Evolutionary conservation across 2,797 vertebrate genomes (phyloP).

Genomic region (Scarus forsteni): DNA sequence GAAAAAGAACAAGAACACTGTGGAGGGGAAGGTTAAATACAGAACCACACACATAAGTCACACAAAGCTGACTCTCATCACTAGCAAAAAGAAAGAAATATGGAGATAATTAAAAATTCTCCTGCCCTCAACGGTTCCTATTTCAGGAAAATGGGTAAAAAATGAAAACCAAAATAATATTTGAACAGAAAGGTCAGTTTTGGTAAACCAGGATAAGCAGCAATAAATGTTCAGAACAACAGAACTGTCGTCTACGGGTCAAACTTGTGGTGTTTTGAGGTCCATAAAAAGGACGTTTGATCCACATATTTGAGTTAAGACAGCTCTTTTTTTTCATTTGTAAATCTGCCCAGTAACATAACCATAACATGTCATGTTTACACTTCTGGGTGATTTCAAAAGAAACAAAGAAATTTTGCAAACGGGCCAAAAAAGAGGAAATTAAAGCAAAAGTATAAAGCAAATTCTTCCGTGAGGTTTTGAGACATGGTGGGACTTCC

Average conservation of each 20-base stretch:
- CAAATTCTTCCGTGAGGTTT: slow-evolving; percentile 11
- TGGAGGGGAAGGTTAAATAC: neutral
- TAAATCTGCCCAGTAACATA: neutral
- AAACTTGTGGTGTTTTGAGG: too few species aligned
- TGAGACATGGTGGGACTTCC: neutral
- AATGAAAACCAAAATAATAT: too few species aligned
- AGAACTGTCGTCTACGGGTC: too few species aligned
- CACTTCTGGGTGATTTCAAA: slow-evolving; percentile 11
- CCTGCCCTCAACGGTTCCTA: neutral
- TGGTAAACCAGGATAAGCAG: too few species aligned
- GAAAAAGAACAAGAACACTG: neutral
- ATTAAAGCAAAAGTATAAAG: slow-evolving; percentile 15
- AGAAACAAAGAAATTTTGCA: neutral
- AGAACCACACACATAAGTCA: slow-evolving; percentile 17
- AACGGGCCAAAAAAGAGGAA: slow-evolving; percentile 1
- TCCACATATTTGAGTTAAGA: too few species aligned
- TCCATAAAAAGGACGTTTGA: too few species aligned
- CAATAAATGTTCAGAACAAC: too few species aligned
- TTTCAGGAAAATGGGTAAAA: too few species aligned
- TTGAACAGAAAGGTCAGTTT: too few species aligned
- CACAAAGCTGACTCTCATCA: slow-evolving; percentile 14
- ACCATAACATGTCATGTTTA: neutral
- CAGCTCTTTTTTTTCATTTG: too few species aligned
- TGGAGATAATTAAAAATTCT: slow-evolving; percentile 5
- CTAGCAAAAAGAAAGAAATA: neutral